These are phyloP conservation scores for Caenorhabditis sp. DNA, from an alignment of 2,888 invertebrate genomes.

Conservation along the genomic window DNA sequence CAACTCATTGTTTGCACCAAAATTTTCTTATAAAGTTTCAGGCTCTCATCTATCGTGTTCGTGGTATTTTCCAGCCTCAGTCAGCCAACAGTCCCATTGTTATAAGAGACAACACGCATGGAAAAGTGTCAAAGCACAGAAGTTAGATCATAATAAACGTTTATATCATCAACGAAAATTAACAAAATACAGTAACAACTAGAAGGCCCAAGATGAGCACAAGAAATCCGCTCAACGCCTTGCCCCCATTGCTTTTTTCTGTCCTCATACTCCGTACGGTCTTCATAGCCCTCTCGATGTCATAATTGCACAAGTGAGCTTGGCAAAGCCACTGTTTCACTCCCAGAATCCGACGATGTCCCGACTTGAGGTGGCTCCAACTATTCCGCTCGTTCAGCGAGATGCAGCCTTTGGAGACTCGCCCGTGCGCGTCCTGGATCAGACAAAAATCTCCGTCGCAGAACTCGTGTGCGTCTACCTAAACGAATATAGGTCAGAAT, in stretches of 20 bases:
- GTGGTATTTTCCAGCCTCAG: constrained; percentile 34
- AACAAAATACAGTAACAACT: too few relatives aligned
- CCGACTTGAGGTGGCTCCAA: constrained; percentile 65
- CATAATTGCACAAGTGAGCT: constrained; percentile 70
- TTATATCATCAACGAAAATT: too few relatives aligned
- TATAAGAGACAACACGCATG: constrained; percentile 21
- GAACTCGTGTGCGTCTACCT: constrained; percentile 60
- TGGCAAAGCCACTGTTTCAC: constrained; percentile 73
- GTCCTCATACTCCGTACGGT: constrained; percentile 35
- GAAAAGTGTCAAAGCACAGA: not conserved
- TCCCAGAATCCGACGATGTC: constrained; percentile 70
- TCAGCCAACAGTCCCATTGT: constrained; percentile 30
- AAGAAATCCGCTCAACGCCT: too few relatives aligned
- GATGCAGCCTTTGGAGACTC: constrained; percentile 61
- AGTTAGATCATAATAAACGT: not conserved
- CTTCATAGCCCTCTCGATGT: constrained; percentile 51
- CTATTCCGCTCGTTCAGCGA: constrained; percentile 63
- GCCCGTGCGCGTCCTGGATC: constrained; percentile 57
- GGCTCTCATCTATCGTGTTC: constrained; percentile 30
- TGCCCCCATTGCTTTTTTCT: constrained; percentile 15
- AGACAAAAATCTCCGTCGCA: constrained; percentile 72
- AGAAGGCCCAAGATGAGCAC: too few relatives aligned
- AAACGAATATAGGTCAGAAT: too few relatives aligned
- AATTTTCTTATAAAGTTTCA: too few relatives aligned
- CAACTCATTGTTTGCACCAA: too few relatives aligned